A percentile compares a stretch with the other conserved stretches of the same genome.
phyloP scores from a whole-genome alignment of 2,113 vertebrate genomes.

The Patagioenas fasciata region DNA sequence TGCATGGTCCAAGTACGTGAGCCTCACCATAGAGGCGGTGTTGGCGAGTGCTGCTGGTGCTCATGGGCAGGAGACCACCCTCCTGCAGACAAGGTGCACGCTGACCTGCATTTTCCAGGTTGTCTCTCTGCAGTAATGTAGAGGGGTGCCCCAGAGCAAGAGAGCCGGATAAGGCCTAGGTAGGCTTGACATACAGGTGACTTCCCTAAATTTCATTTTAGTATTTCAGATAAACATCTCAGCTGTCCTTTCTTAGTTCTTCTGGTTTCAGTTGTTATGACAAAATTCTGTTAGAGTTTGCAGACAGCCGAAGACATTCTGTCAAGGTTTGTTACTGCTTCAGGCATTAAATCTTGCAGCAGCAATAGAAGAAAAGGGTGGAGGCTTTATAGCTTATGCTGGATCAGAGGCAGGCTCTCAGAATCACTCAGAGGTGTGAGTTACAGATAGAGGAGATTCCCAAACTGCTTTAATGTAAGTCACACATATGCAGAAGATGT shows the following conservation, averaged over 20 bases:
- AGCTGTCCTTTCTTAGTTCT: not conserved
- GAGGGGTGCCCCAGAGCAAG: not conserved
- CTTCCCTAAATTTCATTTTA: not conserved
- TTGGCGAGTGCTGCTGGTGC: too few species aligned
- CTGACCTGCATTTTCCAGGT: too few species aligned
- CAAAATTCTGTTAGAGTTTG: not conserved
- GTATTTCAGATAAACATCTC: not conserved
- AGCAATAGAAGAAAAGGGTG: not conserved
- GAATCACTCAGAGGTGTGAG: too few species aligned
- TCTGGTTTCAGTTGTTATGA: not conserved
- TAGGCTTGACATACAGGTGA: fast-evolving
- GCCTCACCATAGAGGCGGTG: fast-evolving
- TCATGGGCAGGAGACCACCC: too few species aligned
- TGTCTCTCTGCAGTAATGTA: too few species aligned
- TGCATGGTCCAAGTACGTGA: not conserved
- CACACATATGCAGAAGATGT: too few species aligned
- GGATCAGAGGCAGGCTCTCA: not conserved
- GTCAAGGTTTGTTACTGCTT: not conserved
- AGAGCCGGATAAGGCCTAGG: too few species aligned
- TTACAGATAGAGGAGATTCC: too few species aligned
- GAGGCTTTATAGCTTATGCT: not conserved
- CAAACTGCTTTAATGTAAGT: not conserved
- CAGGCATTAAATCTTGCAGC: not conserved
- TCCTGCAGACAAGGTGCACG: fast-evolving
- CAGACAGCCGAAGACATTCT: not conserved